These are phyloP conservation scores for Scopus umbretta DNA, from an alignment of 2,113 vertebrate species.

Conservation along the genomic window DNA sequence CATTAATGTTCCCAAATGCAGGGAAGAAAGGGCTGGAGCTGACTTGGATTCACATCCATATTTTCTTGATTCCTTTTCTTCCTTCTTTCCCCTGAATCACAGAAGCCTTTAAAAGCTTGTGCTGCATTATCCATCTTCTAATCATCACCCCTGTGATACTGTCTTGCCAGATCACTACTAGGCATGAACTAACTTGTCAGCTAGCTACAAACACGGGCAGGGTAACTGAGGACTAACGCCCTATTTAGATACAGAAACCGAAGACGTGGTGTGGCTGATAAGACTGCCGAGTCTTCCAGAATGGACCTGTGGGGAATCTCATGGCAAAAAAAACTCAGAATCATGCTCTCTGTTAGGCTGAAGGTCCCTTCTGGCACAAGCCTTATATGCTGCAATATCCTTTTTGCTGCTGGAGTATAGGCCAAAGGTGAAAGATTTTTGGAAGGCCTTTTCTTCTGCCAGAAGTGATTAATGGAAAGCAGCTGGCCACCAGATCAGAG, in stretches of 20 bases:
- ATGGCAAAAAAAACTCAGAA: not conserved
- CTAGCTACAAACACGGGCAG: not conserved
- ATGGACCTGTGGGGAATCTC: not conserved
- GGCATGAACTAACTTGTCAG: not conserved
- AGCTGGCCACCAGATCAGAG: not conserved
- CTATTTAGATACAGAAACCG: not conserved
- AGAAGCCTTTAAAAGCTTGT: not conserved
- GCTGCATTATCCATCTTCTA: rapidly evolving
- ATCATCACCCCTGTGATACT: not conserved
- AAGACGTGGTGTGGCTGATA: not conserved
- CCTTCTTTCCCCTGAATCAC: not conserved
- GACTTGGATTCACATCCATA: not conserved
- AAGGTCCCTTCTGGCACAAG: not conserved
- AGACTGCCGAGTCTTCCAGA: not conserved
- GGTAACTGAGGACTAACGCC: not conserved
- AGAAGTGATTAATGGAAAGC: constrained; percentile 27
- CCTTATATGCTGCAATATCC: not conserved
- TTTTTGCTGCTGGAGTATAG: not conserved
- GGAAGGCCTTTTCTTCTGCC: not conserved
- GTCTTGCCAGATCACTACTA: not conserved
- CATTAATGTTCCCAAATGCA: not conserved
- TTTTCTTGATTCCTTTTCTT: not conserved
- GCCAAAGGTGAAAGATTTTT: not conserved
- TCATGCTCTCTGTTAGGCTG: not conserved
- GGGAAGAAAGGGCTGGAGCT: not conserved